Evolutionary conservation across 2,888 invertebrate genomes (phyloP).

Genomic region (Drosophila neotestacea): DNA sequence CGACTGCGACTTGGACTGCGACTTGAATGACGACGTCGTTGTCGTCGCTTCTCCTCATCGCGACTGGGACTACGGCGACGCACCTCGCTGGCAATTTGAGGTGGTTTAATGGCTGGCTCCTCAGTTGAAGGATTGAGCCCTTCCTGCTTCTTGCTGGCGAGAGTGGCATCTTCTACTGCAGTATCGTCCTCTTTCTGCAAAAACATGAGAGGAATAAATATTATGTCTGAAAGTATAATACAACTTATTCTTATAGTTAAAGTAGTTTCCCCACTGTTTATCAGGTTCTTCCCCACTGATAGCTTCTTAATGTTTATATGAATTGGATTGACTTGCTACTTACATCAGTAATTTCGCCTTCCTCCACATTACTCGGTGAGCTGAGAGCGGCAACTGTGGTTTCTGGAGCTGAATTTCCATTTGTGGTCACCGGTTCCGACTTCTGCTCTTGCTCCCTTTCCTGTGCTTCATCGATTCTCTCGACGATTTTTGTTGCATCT

Average conservation of each 20-base stretch:
- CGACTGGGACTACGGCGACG: conserved; percentile 34
- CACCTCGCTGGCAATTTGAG: conserved; percentile 43
- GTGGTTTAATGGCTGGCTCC: conserved; percentile 15
- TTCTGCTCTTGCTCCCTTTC: background rate
- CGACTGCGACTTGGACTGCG: conserved; percentile 45
- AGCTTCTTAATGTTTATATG: too few relatives aligned
- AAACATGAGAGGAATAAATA: background rate
- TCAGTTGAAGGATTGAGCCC: background rate
- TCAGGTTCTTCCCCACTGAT: too few relatives aligned
- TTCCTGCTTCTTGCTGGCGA: background rate
- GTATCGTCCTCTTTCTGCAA: conserved; percentile 58
- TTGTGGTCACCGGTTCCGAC: conserved; percentile 30
- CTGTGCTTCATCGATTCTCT: background rate
- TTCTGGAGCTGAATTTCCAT: conserved; percentile 35
- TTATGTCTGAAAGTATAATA: too few relatives aligned
- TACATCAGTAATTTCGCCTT: conserved; percentile 69
- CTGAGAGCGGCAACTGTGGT: background rate
- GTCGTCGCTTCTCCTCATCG: conserved; percentile 27
- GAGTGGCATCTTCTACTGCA: background rate
- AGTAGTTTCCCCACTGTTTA: background rate
- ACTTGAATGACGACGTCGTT: conserved; percentile 46
- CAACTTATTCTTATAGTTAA: too few relatives aligned
- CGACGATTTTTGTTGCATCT: background rate
- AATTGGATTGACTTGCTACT: conserved; percentile 22
- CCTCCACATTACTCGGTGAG: conserved; percentile 51